These are phyloP conservation scores for Crossoptilon crossoptilon DNA, from an alignment of 2,797 vertebrate genomes.

Conservation along the genomic window DNA sequence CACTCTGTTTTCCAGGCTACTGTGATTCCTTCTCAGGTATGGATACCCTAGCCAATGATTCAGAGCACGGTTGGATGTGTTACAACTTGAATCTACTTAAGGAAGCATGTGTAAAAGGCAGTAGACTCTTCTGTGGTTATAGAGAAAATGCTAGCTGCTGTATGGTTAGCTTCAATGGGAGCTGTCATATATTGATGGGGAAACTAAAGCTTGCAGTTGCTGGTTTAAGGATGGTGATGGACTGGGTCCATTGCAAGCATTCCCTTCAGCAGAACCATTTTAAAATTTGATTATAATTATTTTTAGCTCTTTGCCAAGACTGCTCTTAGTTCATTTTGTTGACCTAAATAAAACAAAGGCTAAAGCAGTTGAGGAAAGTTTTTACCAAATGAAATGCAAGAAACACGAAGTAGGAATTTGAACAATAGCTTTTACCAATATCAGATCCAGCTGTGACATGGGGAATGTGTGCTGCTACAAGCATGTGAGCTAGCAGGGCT, in stretches of 20 bases:
- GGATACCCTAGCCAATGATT: neutral
- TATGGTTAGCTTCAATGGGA: neutral
- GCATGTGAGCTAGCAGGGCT: neutral
- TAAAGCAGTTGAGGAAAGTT: neutral
- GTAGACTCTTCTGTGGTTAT: neutral
- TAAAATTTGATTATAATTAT: constrained; percentile 10
- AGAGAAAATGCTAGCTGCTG: neutral
- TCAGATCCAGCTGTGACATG: neutral
- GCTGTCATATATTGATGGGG: neutral
- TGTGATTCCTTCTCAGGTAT: neutral
- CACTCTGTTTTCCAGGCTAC: neutral
- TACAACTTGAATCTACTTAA: neutral
- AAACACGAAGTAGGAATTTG: neutral
- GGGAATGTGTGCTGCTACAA: neutral
- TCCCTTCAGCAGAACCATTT: neutral
- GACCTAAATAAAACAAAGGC: neutral
- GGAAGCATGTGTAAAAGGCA: neutral
- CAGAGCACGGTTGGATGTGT: neutral
- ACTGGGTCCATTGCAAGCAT: neutral
- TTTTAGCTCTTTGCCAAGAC: neutral
- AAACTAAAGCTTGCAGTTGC: neutral
- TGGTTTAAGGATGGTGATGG: neutral
- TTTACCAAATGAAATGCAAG: neutral
- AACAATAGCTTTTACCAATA: neutral
- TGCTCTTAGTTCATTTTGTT: neutral